Conservation (phyloP, 2,797 vertebrate genomes). For the Babyrousa celebensis region DNA sequence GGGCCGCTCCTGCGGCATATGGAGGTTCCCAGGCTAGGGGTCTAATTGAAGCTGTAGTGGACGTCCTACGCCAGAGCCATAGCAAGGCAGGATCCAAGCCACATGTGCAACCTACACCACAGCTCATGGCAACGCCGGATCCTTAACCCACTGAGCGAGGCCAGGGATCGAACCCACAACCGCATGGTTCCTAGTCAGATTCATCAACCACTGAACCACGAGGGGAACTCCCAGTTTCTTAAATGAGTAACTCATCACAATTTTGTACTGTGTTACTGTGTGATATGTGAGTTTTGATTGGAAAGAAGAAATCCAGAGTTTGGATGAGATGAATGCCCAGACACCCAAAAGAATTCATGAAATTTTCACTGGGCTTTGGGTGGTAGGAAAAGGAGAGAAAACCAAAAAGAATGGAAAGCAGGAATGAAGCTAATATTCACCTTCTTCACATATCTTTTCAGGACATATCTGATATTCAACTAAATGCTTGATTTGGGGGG, state of each 20-base stretch:
- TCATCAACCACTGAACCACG: no score
- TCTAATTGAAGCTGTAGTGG: no score
- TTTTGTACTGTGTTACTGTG: background rate
- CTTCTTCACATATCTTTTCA: slow-evolving; percentile 16
- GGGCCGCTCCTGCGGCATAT: no score
- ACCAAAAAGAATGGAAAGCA: slow-evolving; percentile 23
- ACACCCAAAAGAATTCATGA: background rate
- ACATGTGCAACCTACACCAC: no score
- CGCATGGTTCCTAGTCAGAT: no score
- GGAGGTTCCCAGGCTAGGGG: no score
- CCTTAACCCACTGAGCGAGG: no score
- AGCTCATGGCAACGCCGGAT: no score
- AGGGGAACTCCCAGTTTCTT: slow-evolving; percentile 12
- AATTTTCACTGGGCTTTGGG: background rate
- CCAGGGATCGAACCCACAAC: no score
- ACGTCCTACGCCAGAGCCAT: no score
- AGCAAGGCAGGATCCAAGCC: no score
- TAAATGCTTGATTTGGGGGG: slow-evolving; percentile 13
- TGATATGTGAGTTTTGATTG: background rate
- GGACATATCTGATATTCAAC: background rate
- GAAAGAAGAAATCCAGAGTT: background rate
- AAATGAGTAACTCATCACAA: slow-evolving; percentile 37
- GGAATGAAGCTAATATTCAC: background rate
- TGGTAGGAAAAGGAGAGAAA: background rate
- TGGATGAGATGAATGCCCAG: slow-evolving; percentile 7